Evolutionary conservation across 2,113 vertebrate species (phyloP).

Genomic region (Misgurnus mizolepis): DNA sequence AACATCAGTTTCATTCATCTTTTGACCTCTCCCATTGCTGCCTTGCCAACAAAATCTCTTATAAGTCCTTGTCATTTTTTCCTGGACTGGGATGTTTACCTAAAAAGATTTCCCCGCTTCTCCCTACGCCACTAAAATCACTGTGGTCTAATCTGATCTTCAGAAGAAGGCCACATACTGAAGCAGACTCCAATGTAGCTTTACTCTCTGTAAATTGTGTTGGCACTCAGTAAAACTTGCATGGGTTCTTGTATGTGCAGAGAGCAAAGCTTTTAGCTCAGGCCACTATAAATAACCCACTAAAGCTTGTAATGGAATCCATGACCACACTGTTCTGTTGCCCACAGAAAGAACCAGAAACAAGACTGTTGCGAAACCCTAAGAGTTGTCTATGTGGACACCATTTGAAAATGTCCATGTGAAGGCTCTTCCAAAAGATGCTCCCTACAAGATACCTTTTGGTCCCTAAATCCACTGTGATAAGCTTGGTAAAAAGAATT

Average conservation of each 20-base stretch:
- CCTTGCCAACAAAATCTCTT: constrained; percentile 11
- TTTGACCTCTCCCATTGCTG: constrained; percentile 18
- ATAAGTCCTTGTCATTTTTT: constrained; percentile 13
- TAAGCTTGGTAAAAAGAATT: no score
- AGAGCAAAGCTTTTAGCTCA: constrained; percentile 72
- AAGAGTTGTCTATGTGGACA: background rate
- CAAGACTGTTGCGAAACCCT: background rate
- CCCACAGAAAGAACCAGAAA: background rate
- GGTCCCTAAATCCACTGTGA: no score
- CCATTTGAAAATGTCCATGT: no score
- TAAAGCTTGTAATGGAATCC: constrained; percentile 70
- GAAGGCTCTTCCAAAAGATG: no score
- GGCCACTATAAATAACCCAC: constrained; percentile 71
- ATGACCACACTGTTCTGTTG: constrained; percentile 69
- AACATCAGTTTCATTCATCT: constrained; percentile 27
- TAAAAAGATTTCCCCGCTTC: constrained; percentile 19
- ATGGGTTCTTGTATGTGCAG: constrained; percentile 3
- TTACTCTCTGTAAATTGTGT: background rate
- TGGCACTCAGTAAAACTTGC: constrained; percentile 21
- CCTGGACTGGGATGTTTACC: constrained; percentile 22
- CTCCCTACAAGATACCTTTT: no score
- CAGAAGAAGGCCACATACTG: background rate
- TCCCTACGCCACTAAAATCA: constrained; percentile 13
- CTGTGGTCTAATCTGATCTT: constrained; percentile 21
- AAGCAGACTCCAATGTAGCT: constrained; percentile 2